Base-by-base conservation (phyloP, 2,113 vertebrate genomes). In the Paramisgurnus dabryanus region DNA sequence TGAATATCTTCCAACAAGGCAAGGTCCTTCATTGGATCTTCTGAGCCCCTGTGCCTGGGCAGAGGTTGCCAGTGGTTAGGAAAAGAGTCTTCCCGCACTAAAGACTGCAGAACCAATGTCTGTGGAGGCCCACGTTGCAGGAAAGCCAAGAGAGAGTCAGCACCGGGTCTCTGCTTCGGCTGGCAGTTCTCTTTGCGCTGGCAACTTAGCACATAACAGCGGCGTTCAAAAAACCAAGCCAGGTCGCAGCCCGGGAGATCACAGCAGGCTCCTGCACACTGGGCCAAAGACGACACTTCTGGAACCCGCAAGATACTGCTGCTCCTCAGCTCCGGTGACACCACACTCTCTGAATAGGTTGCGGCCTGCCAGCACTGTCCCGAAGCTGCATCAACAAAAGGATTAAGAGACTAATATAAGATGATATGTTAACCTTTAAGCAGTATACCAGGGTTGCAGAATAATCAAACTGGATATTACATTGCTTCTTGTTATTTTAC, bases 191-290 rank as follows among this genome's bases (percentile, higher is more conserved):
- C 93, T 82, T 85, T 87, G 76, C 76, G 91, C 34, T 90, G 93
- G 85, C 96, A 98, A 90, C 89, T 95, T 74, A 98, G 93, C 0
- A 96, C 85, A 76, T 95, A 97, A 88, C 96, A 98, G 81, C 81
- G 94, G 4, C 85, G 92, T 64, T 95, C 90, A 7, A 97, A 95
- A 90, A 96, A 90, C 96, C 96, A 98, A 47, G 95, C 94, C 83
- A 97, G 84, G 86, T 97, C 93, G 55, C 94, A 96, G 47, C 89
- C 93, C 0, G 90, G 83, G 34, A 95, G 89, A 76, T 94, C 93
- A 71, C 96, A 97, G 86, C 95, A 95, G 0, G 95, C 95, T 0
- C 90, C 83, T 0, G 89, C 92, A 75, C 96, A 97, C 84, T 93
- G 93, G 0, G 89, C 78, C 85, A 95, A 67, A 0, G 95, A 91